Evolutionary conservation across 1,140 invertebrate species (phyloP).

Genomic region (Octopus bimaculoides): DNA sequence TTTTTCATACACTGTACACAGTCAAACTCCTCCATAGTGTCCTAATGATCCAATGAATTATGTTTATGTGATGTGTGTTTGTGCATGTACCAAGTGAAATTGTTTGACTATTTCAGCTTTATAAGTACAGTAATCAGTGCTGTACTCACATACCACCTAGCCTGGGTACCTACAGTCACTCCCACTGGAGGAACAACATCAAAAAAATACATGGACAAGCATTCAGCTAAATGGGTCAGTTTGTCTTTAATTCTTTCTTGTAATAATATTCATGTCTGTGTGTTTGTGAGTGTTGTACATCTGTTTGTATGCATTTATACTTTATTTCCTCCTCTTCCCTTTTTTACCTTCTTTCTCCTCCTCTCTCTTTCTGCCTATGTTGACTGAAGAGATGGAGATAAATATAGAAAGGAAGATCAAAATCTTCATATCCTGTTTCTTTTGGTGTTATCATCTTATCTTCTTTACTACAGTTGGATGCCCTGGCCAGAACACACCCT

Average conservation of each 20-base stretch:
- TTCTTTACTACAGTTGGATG: conserved; percentile 49
- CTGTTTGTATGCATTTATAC: not conserved
- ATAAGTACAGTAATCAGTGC: conserved; percentile 84
- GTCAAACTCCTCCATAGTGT: too few species aligned
- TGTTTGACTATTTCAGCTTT: conserved; percentile 68
- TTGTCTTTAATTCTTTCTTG: not conserved
- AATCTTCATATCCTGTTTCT: too few species aligned
- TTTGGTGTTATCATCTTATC: not conserved
- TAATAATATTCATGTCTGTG: not conserved
- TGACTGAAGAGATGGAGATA: too few species aligned
- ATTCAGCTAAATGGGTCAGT: conserved; percentile 58
- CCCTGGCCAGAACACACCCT: conserved; percentile 57
- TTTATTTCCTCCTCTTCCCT: not conserved
- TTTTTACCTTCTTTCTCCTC: not conserved
- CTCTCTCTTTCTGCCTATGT: not conserved
- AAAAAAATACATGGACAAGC: conserved; percentile 53
- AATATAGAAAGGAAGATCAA: too few species aligned
- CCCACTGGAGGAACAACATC: conserved; percentile 56
- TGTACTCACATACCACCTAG: conserved; percentile 83
- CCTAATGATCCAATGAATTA: too few species aligned
- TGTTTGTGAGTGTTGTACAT: not conserved
- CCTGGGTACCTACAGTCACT: conserved; percentile 80
- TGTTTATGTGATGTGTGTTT: too few species aligned
- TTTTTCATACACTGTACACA: too few species aligned
- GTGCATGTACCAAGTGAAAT: too few species aligned